Conservation (phyloP, 2,888 invertebrate species). For the Perizoma flavofasciatum region DNA sequence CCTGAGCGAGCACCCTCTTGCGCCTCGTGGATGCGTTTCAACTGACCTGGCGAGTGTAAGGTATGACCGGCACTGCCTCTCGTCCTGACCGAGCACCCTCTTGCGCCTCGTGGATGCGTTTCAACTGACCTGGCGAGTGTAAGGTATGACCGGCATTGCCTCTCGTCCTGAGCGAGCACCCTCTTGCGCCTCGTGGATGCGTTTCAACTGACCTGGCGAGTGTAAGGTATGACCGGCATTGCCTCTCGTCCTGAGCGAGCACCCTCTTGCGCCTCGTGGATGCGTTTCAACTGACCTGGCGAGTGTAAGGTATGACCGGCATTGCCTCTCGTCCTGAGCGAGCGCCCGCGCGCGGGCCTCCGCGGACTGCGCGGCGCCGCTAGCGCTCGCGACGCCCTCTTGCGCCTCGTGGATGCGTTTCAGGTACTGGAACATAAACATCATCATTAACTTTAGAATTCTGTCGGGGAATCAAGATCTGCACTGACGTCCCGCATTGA, state of each 20-base stretch:
- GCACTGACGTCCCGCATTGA: too few relatives aligned
- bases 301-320: conserved; percentile 94
- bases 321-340: conserved; percentile 93
- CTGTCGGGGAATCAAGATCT: not conserved
- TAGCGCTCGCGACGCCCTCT: conserved; percentile 92
- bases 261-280: conserved; percentile 55
- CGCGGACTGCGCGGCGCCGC: conserved; percentile 85
- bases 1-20: too few relatives aligned
- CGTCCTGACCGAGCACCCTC: too few relatives aligned
- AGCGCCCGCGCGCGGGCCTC: conserved; percentile 91
- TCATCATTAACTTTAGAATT: not conserved
- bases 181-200: not conserved
- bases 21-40: too few relatives aligned
- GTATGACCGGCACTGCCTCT: too few relatives aligned
- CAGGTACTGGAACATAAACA: conserved; percentile 85
- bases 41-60: too few relatives aligned
- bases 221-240: conserved; percentile 91
- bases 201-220: conserved; percentile 57
- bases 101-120: too few relatives aligned
- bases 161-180: too few relatives aligned
- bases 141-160: too few relatives aligned
- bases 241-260: too few relatives aligned
- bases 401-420: conserved; percentile 95
- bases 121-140: too few relatives aligned
- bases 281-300: conserved; percentile 78